Percentiles rank a stretch among this genome's conserved stretches.
phyloP scores from a whole-genome alignment of 1,140 invertebrate genomes.

The Sarcophaga bullata region DNA sequence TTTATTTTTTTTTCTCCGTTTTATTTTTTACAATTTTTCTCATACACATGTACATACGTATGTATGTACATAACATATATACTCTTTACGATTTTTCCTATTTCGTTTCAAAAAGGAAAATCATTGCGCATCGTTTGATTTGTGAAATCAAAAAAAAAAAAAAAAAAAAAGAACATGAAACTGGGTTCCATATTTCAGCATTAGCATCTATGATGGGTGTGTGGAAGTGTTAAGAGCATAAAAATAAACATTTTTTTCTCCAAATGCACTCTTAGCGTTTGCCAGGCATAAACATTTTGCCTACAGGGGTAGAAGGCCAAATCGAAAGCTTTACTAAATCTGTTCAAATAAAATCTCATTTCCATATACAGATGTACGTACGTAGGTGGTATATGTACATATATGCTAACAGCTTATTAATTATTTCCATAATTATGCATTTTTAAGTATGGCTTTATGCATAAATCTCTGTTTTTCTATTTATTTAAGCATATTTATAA shows the following conservation, averaged over 20 bases:
- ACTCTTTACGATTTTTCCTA: background rate
- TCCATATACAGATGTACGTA: no score
- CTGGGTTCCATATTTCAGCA: background rate
- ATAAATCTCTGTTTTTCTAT: conserved; percentile 1
- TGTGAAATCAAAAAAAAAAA: background rate
- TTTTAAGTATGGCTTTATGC: background rate
- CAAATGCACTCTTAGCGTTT: background rate
- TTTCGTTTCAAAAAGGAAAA: conserved; percentile 15
- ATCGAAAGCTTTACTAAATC: conserved; percentile 20
- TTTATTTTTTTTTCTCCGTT: no score
- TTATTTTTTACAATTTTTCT: no score
- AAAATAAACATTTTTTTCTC: background rate
- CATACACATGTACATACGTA: no score
- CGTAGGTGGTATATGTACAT: background rate
- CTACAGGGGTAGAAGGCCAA: background rate
- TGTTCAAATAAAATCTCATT: background rate
- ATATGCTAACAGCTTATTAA: conserved; percentile 9
- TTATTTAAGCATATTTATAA: background rate
- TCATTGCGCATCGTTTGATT: conserved; percentile 26
- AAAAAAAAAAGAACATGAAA: background rate
- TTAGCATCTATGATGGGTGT: background rate
- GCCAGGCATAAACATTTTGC: conserved; percentile 13
- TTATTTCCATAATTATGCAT: conserved; percentile 38
- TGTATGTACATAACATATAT: no score
- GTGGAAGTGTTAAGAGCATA: no score